Conservation (phyloP, 2,888 invertebrate genomes). For the Tetramorium bicarinatum region DNA sequence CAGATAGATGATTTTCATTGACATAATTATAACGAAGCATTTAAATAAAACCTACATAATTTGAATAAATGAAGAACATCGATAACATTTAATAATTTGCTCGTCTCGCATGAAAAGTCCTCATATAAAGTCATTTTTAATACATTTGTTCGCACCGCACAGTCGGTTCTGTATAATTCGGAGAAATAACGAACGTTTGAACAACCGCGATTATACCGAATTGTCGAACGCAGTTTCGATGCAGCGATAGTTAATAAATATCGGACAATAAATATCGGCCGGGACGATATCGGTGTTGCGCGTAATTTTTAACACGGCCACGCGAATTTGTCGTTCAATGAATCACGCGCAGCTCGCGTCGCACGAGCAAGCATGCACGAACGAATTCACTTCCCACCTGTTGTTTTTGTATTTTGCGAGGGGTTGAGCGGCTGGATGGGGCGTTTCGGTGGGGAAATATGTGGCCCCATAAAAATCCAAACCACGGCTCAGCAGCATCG, state of each 20-base stretch:
- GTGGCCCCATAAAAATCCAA: conserved; percentile 96
- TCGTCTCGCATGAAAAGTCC: background rate
- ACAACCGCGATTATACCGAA: conserved; percentile 21
- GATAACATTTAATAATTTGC: background rate
- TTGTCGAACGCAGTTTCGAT: conserved; percentile 3
- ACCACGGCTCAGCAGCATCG: conserved; percentile 92
- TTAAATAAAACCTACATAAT: background rate
- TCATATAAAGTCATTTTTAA: background rate
- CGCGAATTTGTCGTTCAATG: conserved; percentile 50
- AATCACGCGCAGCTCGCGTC: conserved; percentile 44
- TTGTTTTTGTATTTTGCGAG: conserved; percentile 84
- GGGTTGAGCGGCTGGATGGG: conserved; percentile 88
- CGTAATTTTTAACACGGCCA: conserved; percentile 50
- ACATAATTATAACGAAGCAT: background rate
- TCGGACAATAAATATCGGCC: conserved; percentile 33
- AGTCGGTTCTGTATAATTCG: background rate
- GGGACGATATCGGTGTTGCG: background rate
- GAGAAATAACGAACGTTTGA: conserved; percentile 14
- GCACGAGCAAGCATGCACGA: conserved; percentile 62
- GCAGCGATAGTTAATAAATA: conserved; percentile 44
- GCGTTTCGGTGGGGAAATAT: conserved; percentile 94
- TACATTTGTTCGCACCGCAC: background rate
- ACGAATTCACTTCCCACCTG: conserved; percentile 80
- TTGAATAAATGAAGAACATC: background rate
- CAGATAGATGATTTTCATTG: background rate